Conservation (phyloP, 2,113 vertebrate genomes). For the Malurus alboscapulatus region DNA sequence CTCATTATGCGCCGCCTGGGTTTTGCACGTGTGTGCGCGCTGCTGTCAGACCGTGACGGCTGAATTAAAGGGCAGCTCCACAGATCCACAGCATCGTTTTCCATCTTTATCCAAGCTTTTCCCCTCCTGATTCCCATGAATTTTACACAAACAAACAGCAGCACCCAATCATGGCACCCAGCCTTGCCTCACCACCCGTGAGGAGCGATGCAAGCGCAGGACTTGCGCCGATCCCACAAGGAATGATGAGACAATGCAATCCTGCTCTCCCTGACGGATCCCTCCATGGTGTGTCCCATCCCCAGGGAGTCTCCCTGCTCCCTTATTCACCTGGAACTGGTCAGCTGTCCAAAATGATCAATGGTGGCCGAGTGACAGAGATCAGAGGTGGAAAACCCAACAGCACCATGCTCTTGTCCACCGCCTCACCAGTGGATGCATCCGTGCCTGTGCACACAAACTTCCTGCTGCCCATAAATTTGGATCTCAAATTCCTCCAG, state of each 20-base stretch:
- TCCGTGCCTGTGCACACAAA: too few relatives aligned
- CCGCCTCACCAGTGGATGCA: not conserved
- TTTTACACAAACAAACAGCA: not conserved
- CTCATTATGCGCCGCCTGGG: not conserved
- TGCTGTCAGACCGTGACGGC: not conserved
- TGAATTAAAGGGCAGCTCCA: not conserved
- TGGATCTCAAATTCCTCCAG: not conserved
- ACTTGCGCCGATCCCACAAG: not conserved
- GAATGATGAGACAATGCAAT: constrained; percentile 11
- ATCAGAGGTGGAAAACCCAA: not conserved
- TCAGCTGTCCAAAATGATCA: not conserved
- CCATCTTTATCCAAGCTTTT: not conserved
- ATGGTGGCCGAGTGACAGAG: not conserved
- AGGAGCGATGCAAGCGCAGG: not conserved
- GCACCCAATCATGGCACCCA: not conserved
- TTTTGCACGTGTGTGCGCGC: not conserved
- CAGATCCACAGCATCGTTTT: not conserved
- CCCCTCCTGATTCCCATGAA: not conserved
- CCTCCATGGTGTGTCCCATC: not conserved
- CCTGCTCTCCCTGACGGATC: not conserved
- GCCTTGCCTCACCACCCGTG: not conserved
- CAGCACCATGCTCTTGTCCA: not conserved
- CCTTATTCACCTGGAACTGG: constrained; percentile 9
- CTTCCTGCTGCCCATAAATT: not conserved
- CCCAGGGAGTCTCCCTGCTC: not conserved